These are phyloP conservation scores for Phrynocephalus versicolor DNA, from an alignment of 2,113 vertebrate species.

Conservation along the genomic window DNA sequence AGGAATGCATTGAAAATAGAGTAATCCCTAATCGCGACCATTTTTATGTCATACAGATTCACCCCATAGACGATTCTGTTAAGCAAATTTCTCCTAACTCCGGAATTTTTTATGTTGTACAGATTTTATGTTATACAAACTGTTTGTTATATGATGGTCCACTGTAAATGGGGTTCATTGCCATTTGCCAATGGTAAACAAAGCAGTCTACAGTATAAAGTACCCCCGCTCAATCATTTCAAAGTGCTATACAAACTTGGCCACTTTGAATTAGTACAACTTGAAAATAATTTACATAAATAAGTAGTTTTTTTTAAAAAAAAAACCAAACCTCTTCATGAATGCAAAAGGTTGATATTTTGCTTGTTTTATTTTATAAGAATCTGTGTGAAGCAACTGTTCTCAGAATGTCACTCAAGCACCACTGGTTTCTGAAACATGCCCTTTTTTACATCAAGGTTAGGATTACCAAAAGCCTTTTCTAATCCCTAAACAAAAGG, in stretches of 20 bases:
- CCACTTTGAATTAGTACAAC: background rate
- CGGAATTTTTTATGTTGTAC: no score
- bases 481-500: background rate
- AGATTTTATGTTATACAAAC: no score
- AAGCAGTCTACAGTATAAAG: background rate
- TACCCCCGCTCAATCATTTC: background rate
- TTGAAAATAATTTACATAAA: background rate
- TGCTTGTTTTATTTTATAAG: constrained; percentile 17
- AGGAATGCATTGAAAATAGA: no score
- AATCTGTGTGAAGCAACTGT: constrained; percentile 1
- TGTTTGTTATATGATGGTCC: no score
- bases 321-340: background rate
- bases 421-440: background rate
- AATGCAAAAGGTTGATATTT: background rate
- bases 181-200: background rate
- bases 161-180: background rate
- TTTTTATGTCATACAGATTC: no score
- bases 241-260: background rate
- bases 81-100: no score
- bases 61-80: no score
- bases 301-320: background rate
- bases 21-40: no score
- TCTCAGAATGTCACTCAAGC: background rate
- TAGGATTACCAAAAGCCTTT: constrained; percentile 17
- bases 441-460: background rate